Percentiles rank a stretch among this genome's conserved stretches.
phyloP scores from a whole-genome alignment of 2,888 invertebrate species.

The Scotopteryx bipunctaria region DNA sequence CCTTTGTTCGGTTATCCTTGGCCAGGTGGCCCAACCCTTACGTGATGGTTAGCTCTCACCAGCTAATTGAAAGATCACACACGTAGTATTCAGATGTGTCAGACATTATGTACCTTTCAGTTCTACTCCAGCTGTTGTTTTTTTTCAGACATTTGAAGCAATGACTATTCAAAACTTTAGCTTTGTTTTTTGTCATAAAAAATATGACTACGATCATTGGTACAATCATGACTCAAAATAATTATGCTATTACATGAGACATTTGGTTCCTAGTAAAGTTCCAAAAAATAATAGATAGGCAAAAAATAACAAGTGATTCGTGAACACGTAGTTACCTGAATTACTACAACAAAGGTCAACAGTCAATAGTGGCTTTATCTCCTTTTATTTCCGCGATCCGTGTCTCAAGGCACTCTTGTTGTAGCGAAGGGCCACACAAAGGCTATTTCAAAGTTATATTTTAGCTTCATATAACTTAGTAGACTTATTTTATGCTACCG shows the following conservation, averaged over 20 bases:
- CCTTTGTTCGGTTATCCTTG: conserved; percentile 32
- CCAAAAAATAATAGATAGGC: neutral
- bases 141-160: neutral
- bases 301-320: neutral
- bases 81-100: conserved; percentile 22
- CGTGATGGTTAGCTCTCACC: conserved; percentile 38
- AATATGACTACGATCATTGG: too few relatives aligned
- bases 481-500: too few relatives aligned
- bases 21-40: conserved; percentile 37
- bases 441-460: conserved; percentile 10
- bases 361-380: conserved; percentile 41
- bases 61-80: conserved; percentile 44
- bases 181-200: too few relatives aligned
- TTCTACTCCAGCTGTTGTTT: conserved; percentile 2
- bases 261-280: neutral
- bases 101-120: conserved; percentile 5
- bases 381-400: conserved; percentile 50
- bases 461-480: neutral
- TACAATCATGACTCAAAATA: too few relatives aligned
- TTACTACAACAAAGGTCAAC: conserved; percentile 44
- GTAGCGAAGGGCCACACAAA: conserved; percentile 41
- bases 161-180: neutral
- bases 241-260: too few relatives aligned
- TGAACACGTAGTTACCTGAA: conserved; percentile 16
- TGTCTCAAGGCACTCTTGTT: conserved; percentile 57